phyloP scores from a whole-genome alignment of 2,113 vertebrate genomes.

The Malurus alboscapulatus region DNA sequence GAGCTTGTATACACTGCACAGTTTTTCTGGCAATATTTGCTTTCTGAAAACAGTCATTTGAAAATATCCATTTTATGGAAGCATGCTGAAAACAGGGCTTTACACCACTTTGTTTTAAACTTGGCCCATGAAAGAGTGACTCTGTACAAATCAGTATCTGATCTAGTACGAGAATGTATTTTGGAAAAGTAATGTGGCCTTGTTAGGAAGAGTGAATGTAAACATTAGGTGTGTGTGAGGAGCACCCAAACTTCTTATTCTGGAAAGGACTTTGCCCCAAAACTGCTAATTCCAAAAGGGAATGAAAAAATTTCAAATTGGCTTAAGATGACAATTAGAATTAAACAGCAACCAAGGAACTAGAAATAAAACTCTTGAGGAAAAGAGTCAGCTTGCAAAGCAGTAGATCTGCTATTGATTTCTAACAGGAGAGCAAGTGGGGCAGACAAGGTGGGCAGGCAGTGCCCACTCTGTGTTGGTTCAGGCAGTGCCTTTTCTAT shows the following conservation, averaged over 20 bases:
- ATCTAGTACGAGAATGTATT: neutral
- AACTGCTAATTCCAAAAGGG: neutral
- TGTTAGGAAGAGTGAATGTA: neutral
- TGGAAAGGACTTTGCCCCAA: neutral
- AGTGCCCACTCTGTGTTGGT: rapidly evolving
- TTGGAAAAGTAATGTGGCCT: neutral
- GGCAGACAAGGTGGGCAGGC: no score
- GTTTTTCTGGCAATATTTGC: neutral
- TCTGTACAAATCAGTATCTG: neutral
- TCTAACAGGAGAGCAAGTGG: rapidly evolving
- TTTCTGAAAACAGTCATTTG: neutral
- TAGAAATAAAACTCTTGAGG: neutral
- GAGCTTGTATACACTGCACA: neutral
- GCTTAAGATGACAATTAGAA: neutral
- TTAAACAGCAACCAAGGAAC: neutral
- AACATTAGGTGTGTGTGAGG: neutral
- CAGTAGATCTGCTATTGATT: neutral
- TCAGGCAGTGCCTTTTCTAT: neutral
- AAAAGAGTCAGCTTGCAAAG: neutral
- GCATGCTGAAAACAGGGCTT: neutral
- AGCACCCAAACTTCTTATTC: neutral
- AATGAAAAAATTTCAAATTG: neutral
- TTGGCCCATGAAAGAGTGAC: neutral
- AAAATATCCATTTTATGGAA: neutral
- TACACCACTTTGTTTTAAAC: neutral